Percentiles rank a stretch among this genome's conserved stretches.
Conservation (phyloP, 2,797 vertebrate species). For the Gallinago solitaria region DNA sequence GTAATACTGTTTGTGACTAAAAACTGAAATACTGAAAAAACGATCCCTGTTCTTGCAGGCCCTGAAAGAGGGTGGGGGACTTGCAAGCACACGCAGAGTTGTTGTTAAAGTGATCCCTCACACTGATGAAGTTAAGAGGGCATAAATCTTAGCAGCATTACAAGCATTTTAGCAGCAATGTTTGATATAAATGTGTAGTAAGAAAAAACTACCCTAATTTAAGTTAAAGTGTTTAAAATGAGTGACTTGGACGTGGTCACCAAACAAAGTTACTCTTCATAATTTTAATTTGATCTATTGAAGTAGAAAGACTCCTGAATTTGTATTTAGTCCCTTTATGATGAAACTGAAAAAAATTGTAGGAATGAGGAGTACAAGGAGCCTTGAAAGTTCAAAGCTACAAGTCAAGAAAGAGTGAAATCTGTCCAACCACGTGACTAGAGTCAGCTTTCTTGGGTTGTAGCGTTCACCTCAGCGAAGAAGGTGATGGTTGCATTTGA, state of each 20-base stretch:
- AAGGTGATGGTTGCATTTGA: background rate
- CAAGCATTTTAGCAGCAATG: background rate
- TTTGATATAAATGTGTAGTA: background rate
- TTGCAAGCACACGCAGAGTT: rapidly evolving
- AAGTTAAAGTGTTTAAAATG: background rate
- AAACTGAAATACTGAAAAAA: background rate
- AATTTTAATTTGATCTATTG: background rate
- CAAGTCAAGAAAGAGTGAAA: background rate
- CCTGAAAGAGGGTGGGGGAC: background rate
- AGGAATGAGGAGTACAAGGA: background rate
- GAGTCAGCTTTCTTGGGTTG: background rate
- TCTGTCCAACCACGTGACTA: background rate
- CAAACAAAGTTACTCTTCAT: background rate
- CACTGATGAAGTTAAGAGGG: background rate
- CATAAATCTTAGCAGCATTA: background rate
- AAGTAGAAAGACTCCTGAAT: background rate
- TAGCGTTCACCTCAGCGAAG: background rate
- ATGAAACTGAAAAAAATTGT: background rate
- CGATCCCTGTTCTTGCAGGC: background rate
- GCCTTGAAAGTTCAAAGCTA: background rate
- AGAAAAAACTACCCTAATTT: background rate
- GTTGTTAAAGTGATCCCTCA: background rate
- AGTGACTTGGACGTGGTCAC: background rate
- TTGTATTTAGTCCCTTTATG: rapidly evolving
- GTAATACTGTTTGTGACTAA: background rate